Evolutionary conservation across 1,140 invertebrate species (phyloP).

Genomic region (Drosophila kohkoa): DNA sequence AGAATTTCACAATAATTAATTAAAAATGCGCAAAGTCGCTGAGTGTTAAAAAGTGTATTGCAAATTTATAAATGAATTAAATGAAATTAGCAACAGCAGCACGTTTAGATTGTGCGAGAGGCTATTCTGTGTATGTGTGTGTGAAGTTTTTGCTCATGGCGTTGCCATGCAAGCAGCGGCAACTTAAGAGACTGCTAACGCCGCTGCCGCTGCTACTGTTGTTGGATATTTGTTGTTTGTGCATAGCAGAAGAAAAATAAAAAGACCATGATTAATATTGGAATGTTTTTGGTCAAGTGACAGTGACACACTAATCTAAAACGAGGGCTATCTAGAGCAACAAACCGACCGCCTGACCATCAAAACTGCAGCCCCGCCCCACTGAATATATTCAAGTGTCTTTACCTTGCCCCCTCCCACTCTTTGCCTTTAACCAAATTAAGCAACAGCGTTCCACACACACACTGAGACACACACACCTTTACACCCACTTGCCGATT

Average conservation of each 20-base stretch:
- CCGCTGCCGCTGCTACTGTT: slow-evolving; percentile 18
- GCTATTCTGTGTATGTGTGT: slow-evolving; percentile 10
- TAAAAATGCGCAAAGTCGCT: background rate
- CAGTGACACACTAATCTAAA: slow-evolving; percentile 37
- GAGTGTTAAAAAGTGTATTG: background rate
- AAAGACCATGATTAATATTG: slow-evolving; percentile 41
- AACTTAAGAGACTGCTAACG: slow-evolving; percentile 28
- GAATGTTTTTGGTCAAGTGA: slow-evolving; percentile 42
- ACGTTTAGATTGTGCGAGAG: background rate
- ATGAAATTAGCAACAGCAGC: slow-evolving; percentile 6
- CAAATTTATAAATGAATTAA: slow-evolving; percentile 9
- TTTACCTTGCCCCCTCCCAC: background rate
- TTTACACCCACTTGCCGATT: slow-evolving; percentile 20
- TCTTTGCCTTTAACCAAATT: slow-evolving; percentile 26
- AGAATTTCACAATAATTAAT: slow-evolving; percentile 14
- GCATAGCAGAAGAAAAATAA: slow-evolving; percentile 11
- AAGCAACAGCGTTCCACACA: slow-evolving; percentile 24
- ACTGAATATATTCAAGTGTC: slow-evolving; percentile 30
- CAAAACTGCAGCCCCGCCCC: slow-evolving; percentile 35
- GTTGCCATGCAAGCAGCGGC: slow-evolving; percentile 48
- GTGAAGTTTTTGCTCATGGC: slow-evolving; percentile 54
- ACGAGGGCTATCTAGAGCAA: slow-evolving; percentile 7
- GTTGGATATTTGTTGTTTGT: slow-evolving; percentile 38
- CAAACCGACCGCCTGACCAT: slow-evolving; percentile 26
- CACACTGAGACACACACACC: slow-evolving; percentile 6